Conservation (phyloP, 2,113 vertebrate genomes). For the Ammodramus savannarum region DNA sequence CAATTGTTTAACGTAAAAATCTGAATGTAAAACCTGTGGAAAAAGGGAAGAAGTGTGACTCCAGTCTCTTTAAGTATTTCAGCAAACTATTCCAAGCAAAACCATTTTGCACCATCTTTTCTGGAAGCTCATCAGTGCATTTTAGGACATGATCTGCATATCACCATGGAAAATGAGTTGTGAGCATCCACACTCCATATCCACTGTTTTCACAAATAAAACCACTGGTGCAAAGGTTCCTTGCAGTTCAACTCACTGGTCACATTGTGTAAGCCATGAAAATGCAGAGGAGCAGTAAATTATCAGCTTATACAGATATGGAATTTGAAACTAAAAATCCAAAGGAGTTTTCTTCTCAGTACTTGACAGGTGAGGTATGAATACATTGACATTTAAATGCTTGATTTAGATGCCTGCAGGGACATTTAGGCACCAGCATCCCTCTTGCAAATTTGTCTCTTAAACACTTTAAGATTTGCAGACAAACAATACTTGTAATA, state of each 20-base stretch:
- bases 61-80: not conserved
- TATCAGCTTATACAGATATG: not conserved
- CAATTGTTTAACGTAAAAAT: not conserved
- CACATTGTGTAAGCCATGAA: not conserved
- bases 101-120: not conserved
- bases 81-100: not conserved
- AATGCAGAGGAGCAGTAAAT: not conserved
- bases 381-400: conserved; percentile 55
- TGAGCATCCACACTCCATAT: not conserved
- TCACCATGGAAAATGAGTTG: not conserved
- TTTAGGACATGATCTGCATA: not conserved
- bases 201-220: not conserved
- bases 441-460: conserved; percentile 43
- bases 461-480: conserved; percentile 13
- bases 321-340: not conserved
- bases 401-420: conserved; percentile 23
- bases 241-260: not conserved
- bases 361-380: conserved; percentile 27
- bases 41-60: not conserved
- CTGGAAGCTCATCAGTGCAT: not conserved
- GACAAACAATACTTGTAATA: conserved; percentile 49
- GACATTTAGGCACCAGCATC: conserved; percentile 11
- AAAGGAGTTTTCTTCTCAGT: not conserved
- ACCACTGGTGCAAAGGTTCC: not conserved
- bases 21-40: not conserved